phyloP scores from a whole-genome alignment of 2,797 vertebrate species.

The Sciaenops ocellatus region DNA sequence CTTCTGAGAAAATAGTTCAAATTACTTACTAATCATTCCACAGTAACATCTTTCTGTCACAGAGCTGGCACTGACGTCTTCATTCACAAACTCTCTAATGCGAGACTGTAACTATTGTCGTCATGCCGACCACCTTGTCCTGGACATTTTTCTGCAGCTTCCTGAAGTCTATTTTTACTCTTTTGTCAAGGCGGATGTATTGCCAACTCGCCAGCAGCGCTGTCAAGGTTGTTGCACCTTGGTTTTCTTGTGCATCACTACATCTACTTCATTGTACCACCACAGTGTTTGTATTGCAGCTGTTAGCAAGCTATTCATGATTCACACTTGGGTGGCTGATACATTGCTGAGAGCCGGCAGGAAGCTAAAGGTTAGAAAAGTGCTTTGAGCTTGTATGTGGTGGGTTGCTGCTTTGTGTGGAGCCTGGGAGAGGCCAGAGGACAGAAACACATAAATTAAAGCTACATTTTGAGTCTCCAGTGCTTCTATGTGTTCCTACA shows the following conservation, averaged over 20 bases:
- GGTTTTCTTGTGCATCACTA: constrained; percentile 39
- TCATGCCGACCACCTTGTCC: constrained; percentile 44
- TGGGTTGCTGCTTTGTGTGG: not conserved
- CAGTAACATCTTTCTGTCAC: constrained; percentile 1
- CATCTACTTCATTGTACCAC: constrained; percentile 23
- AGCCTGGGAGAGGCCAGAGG: not conserved
- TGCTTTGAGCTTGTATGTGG: constrained; percentile 2
- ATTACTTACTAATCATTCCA: not conserved
- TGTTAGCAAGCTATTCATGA: constrained; percentile 29
- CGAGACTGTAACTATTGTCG: constrained; percentile 14
- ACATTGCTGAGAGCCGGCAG: constrained; percentile 14
- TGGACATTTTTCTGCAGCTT: constrained; percentile 33
- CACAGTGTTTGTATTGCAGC: constrained; percentile 15
- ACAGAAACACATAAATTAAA: not conserved
- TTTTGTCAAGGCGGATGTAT: constrained; percentile 51
- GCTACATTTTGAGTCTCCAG: not conserved
- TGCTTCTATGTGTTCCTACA: not conserved
- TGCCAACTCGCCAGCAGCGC: constrained; percentile 30
- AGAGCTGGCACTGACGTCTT: constrained; percentile 27
- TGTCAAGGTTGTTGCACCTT: constrained; percentile 56
- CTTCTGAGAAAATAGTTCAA: not conserved
- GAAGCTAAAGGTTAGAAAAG: constrained; percentile 35
- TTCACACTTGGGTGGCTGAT: constrained; percentile 42
- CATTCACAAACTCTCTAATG: constrained; percentile 28
- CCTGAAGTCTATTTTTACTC: constrained; percentile 63